Percentiles rank a stretch among this genome's conserved stretches.
Evolutionary conservation across 2,797 vertebrate species (phyloP).

Genomic region (Silurus aristotelis): DNA sequence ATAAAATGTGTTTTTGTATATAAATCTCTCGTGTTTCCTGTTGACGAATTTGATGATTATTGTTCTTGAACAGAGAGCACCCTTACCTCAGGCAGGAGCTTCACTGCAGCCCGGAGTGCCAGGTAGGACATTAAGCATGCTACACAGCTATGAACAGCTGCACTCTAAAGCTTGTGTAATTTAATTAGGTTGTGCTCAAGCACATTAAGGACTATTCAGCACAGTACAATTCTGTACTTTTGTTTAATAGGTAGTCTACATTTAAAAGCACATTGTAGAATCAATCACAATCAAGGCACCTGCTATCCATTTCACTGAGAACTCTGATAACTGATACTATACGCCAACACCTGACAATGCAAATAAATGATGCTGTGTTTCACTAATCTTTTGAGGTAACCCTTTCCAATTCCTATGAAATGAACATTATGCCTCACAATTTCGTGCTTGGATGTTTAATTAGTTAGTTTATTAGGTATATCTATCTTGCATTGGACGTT

Average conservation of each 20-base stretch:
- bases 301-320: neutral
- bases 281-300: neutral
- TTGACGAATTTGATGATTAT: slow-evolving; percentile 9
- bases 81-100: slow-evolving; percentile 29
- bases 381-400: neutral
- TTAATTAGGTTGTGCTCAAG: neutral
- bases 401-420: neutral
- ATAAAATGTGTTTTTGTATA: neutral
- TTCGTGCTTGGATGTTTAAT: neutral
- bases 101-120: slow-evolving; percentile 17
- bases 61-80: slow-evolving; percentile 42
- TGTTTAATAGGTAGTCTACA: neutral
- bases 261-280: neutral
- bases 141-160: neutral
- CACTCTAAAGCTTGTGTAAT: neutral
- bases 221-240: neutral
- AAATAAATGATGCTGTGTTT: neutral
- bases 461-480: slow-evolving; percentile 6
- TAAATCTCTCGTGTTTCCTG: slow-evolving; percentile 1
- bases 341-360: neutral
- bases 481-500: neutral
- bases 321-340: neutral
- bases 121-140: slow-evolving; percentile 43
- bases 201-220: neutral
- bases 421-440: neutral